phyloP scores from a whole-genome alignment of 2,888 invertebrate species.

The Oxytorus armatus region DNA sequence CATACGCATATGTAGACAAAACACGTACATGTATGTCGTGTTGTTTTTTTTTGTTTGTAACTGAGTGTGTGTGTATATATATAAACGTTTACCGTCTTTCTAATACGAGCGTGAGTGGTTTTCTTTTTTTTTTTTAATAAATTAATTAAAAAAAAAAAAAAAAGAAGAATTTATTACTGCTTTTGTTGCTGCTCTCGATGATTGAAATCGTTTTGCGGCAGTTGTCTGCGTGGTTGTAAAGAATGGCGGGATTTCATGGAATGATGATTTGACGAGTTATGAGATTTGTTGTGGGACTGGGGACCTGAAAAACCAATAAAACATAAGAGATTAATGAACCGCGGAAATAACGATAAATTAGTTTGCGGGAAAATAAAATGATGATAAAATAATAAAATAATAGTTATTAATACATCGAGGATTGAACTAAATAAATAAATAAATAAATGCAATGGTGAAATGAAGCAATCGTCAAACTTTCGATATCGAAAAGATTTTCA shows the following conservation, averaged over 20 bases:
- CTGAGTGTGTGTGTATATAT: no score
- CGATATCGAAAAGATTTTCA: no score
- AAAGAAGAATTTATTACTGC: slow-evolving; percentile 76
- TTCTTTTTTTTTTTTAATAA: slow-evolving; percentile 54
- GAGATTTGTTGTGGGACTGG: slow-evolving; percentile 79
- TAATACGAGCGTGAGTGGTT: slow-evolving; percentile 70
- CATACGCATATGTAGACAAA: no score
- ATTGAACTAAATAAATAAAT: no score
- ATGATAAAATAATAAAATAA: no score
- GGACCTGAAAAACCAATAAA: slow-evolving; percentile 78
- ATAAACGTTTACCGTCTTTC: no score
- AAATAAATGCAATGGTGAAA: no score
- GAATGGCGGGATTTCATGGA: slow-evolving; percentile 81
- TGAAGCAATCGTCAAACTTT: no score
- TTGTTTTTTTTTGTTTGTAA: no score
- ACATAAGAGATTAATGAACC: slow-evolving; percentile 47
- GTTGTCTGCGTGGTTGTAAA: slow-evolving; percentile 80
- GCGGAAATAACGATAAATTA: slow-evolving; percentile 24
- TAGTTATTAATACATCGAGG: no score
- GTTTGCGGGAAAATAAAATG: slow-evolving; percentile 35
- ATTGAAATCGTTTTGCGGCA: slow-evolving; percentile 78
- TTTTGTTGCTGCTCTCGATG: slow-evolving; percentile 74
- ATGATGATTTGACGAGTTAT: slow-evolving; percentile 83
- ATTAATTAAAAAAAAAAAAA: slow-evolving; percentile 47
- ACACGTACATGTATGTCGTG: no score